Base-by-base conservation (phyloP, 2,113 vertebrate species). In the Agapornis roseicollis region DNA sequence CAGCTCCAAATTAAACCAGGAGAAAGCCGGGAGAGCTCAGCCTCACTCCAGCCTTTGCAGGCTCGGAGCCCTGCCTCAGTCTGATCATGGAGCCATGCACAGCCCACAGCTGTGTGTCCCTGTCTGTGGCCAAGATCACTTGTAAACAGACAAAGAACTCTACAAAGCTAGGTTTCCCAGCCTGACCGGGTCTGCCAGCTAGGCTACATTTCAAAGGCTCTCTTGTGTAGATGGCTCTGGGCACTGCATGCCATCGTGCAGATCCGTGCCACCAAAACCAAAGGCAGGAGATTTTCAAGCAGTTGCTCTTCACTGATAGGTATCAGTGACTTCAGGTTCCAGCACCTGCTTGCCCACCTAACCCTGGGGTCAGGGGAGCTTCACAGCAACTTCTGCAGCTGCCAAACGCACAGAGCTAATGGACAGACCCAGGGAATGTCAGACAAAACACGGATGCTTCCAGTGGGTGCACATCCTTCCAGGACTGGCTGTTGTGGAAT, bases 81-180 rank as follows among this genome's bases (percentile, higher is more conserved):
- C 81, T n/a, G 46, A 71, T 41, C 88, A 53, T 4, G 1, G 52
- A 82, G 89, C 79, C 0, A 0, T 50, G 70, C 61, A 53, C 42
- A 85, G 88, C 66, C 85, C 90, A 82, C 85, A 88, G 79, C 96
- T 81, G 73, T 11, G 65, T 78, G 65, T 76, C 85, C 78, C 78
- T 46, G 8, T 58, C 81, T 58, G 55, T 2, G 7, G 94, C 92
- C 93, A 94, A 87, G 46, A 91, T 35, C 73, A 71, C 61, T 81
- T 53, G 81, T 79, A 94, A 93, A 91, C 81, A 93, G 74, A 91
- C 23, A 56, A 89, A 56, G 81, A 69, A 5, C 0, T 29, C 37
- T 56, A 49, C 60, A 70, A 87, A 95, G 42, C 85, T 6, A 74
- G 47, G 56, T 46, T 87, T 91, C 65, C 50, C 69, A 89, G 78